These are phyloP conservation scores for Beris morrisii DNA, from an alignment of 2,888 invertebrate genomes.

Conservation along the genomic window DNA sequence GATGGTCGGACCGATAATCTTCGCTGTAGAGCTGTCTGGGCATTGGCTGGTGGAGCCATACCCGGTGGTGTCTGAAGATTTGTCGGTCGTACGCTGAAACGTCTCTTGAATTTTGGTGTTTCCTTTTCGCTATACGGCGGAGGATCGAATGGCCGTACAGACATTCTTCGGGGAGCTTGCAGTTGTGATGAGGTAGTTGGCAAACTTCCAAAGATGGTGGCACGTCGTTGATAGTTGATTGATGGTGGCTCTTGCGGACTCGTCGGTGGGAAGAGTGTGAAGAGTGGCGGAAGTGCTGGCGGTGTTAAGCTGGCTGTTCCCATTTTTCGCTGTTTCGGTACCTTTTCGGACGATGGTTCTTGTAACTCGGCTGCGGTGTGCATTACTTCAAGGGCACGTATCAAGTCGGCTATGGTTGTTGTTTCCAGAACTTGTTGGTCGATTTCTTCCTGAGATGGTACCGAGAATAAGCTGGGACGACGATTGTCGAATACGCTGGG, in stretches of 20 bases:
- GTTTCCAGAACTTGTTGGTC: conserved; percentile 68
- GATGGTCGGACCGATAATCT: conserved; percentile 53
- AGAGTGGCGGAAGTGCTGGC: conserved; percentile 57
- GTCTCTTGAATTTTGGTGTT: conserved; percentile 49
- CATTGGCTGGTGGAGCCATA: conserved; percentile 45
- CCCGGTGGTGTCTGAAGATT: conserved; percentile 54
- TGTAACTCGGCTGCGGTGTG: conserved; percentile 56
- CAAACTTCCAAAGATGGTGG: conserved; percentile 49
- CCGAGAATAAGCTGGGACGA: conserved; percentile 46
- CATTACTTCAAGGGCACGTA: conserved; percentile 75
- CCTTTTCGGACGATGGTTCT: conserved; percentile 30
- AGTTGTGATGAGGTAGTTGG: conserved; percentile 25
- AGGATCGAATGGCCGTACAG: conserved; percentile 48
- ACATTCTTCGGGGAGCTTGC: conserved; percentile 42
- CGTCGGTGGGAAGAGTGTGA: conserved; percentile 57
- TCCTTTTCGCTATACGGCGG: conserved; percentile 51
- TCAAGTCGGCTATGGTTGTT: conserved; percentile 79
- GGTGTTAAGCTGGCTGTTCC: conserved; percentile 60
- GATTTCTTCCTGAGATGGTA: conserved; percentile 47
- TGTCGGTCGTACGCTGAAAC: conserved; percentile 51
- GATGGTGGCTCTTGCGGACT: conserved; percentile 34
- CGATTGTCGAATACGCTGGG: conserved; percentile 24
- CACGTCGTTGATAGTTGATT: conserved; percentile 44
- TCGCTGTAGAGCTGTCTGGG: conserved; percentile 51
- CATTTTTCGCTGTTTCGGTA: conserved; percentile 57